Percentiles rank a stretch among this genome's conserved stretches.
phyloP scores from a whole-genome alignment of 2,113 vertebrate species.

The Equus quagga region DNA sequence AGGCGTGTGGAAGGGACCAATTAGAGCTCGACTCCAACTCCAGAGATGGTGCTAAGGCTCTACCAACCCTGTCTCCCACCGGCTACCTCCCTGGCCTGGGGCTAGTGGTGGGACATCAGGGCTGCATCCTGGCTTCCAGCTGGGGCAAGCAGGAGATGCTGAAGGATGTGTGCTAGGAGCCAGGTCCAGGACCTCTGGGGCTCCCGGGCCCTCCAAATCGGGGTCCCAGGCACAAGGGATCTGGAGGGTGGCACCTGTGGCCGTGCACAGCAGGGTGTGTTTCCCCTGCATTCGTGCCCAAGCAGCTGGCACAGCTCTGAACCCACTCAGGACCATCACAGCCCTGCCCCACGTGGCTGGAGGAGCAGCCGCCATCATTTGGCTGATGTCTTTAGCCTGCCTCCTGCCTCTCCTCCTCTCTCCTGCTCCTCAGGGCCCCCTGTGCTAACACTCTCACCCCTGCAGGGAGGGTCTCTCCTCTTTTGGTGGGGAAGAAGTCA shows the following conservation, averaged over 20 bases:
- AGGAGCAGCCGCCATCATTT: neutral
- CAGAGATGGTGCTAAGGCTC: neutral
- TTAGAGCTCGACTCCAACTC: neutral
- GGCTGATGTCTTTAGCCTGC: neutral
- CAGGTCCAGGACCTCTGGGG: neutral
- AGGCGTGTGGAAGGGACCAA: neutral
- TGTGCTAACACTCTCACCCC: neutral
- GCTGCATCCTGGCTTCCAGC: neutral
- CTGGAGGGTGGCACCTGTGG: neutral
- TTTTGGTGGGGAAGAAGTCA: neutral
- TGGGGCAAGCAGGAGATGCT: neutral
- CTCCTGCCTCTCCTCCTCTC: neutral
- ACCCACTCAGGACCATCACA: neutral
- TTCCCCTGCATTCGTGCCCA: neutral
- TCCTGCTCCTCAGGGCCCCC: neutral
- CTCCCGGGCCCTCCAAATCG: accelerated
- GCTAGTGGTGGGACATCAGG: neutral
- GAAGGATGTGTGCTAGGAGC: neutral
- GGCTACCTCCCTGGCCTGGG: neutral
- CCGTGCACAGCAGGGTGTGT: neutral
- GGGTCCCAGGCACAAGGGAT: neutral
- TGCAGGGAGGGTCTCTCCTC: neutral
- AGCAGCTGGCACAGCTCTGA: too few relatives aligned
- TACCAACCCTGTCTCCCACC: neutral
- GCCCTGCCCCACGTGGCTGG: accelerated